Evolutionary conservation across 2,888 invertebrate species (phyloP).

Genomic region (Xestia c-nigrum): DNA sequence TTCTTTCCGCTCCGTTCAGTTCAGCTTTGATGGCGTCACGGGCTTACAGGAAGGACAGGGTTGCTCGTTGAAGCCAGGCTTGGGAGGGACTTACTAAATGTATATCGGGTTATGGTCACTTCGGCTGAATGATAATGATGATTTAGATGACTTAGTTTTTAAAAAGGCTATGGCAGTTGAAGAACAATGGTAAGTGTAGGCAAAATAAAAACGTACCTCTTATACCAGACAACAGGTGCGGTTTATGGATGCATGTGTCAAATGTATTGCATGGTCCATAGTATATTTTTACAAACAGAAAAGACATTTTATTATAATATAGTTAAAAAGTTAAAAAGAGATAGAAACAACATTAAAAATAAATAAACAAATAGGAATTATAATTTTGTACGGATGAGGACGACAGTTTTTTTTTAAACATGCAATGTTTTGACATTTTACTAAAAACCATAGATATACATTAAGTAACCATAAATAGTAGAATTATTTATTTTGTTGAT

Average conservation of each 20-base stretch:
- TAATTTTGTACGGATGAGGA: not conserved
- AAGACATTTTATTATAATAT: constrained; percentile 29
- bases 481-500: not conserved
- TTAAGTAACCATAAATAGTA: not conserved
- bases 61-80: not conserved
- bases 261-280: constrained; percentile 49
- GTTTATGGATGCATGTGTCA: constrained; percentile 35
- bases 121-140: not conserved
- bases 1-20: not conserved
- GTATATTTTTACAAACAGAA: constrained; percentile 36
- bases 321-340: not conserved
- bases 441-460: not conserved
- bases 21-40: not conserved
- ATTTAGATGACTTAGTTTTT: not conserved
- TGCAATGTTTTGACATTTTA: constrained; percentile 18
- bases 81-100: not conserved
- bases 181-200: not conserved
- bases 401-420: not conserved
- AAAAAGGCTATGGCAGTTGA: not conserved
- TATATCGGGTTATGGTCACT: not conserved
- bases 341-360: not conserved
- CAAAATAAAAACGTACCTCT: constrained; percentile 40
- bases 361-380: not conserved
- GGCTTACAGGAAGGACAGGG: too few species aligned
- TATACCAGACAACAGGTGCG: constrained; percentile 37